Base-by-base conservation (phyloP, 2,888 invertebrate species). In the Heliconius cydno region DNA sequence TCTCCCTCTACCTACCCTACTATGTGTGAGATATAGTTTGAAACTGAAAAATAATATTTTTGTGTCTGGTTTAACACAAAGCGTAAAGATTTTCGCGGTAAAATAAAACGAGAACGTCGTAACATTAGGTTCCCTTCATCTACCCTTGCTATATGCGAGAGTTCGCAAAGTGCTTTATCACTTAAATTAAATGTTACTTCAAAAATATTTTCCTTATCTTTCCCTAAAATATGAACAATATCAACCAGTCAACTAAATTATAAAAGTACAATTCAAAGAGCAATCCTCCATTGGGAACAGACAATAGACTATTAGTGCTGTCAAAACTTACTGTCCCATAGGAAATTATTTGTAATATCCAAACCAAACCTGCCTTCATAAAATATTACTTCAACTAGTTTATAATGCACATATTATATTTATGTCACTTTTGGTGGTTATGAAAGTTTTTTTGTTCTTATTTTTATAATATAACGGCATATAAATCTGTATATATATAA, bases 221-320 rank as follows among this genome's bases (percentile, higher is more conserved):
- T n/a, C 10, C 60, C 60, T 60, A 68, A n/a, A 68, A n/a, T 41
- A 41, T n/a, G 7, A 38, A 19, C 28, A 38, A 46, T 30, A 25
- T 46, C 13, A 72, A 68, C 46, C 52, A 76, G 25, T 70, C n/a
- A 70, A 70, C 25, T 25, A 41, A 70, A 70, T 70, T 46, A 70
- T 70, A 71, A 28, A 71, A 46, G 41, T 41, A 71, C 30, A 65
- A 52, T 52, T 66, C 65, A 30, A 46, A 63, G 60, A 30, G 30
- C 34, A 66, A 78, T 66, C 71, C 28, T 41, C 75, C n/a, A 46
- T 12, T 38, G 75, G 41, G 75, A 75, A 41, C 10, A 46, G 75
- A 80, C 82, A 81, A 83, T 84, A 81, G 82, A 84, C 80, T 81
- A 83, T 80, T 84, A 80, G 79, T 74, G 77, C 80, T 82, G 82